Evolutionary conservation across 2,113 vertebrate genomes (phyloP).

Genomic region (Piaya cayana): DNA sequence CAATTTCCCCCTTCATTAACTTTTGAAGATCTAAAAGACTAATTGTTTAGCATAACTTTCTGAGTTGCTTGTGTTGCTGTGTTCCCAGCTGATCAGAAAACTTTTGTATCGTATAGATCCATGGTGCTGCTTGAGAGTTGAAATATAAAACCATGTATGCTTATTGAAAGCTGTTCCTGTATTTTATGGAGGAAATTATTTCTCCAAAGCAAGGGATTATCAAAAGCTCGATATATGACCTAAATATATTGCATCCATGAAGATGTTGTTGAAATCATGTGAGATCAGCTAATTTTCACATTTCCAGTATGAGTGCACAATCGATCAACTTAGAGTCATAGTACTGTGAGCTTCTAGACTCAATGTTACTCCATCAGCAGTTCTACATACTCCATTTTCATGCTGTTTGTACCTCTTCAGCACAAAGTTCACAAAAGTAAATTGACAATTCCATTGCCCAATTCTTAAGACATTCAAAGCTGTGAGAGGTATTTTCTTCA

Average conservation of each 20-base stretch:
- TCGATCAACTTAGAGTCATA: background rate
- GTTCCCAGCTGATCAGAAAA: background rate
- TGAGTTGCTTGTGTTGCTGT: background rate
- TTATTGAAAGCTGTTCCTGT: background rate
- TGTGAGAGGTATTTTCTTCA: background rate
- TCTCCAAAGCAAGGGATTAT: background rate
- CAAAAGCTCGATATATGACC: background rate
- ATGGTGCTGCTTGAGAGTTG: background rate
- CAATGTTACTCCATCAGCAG: background rate
- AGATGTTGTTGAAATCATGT: background rate
- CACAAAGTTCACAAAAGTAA: background rate
- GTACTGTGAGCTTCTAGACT: background rate
- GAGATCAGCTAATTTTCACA: background rate
- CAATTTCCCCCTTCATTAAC: fast-evolving
- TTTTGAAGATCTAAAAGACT: background rate
- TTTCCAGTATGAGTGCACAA: background rate
- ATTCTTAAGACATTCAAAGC: background rate
- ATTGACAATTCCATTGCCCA: background rate
- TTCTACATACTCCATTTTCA: background rate
- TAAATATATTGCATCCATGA: background rate
- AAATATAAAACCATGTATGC: background rate
- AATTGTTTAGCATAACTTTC: background rate
- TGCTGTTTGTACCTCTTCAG: background rate
- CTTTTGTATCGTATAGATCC: background rate
- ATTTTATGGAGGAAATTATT: background rate